Base-by-base conservation (phyloP, 1,140 invertebrate species). In the Tribolium madens region DNA sequence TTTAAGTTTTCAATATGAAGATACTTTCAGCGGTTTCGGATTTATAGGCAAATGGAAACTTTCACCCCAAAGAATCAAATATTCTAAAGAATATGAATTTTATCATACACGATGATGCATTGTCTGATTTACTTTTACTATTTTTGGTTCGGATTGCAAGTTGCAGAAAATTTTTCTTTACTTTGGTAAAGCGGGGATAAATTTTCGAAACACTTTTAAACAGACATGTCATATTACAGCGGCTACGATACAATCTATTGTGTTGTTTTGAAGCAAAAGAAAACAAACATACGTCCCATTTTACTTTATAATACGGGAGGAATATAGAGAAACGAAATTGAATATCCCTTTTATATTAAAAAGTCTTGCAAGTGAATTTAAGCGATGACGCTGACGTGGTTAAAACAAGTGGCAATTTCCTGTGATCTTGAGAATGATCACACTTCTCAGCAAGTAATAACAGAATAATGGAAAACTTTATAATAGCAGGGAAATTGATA, bases 241-340 rank as follows among this genome's bases (percentile, higher is more conserved):
- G 57, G 33, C 57, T 7, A n/a, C 57, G 57, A 64, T 64, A 33
- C 21, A 33, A 64, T 64, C 57, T 64, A 64, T 64, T 64, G 57
- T 64, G 57, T 15, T 64, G 57, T 64, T 64, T 64, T 64, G 57
- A 64, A 64, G 10, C 10, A 36, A 64, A 64, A 64, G 57, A 64
- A 64, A 64, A 36, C 57, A 64, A 64, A 64, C 57, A 36, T 64
- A 64, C 21, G 57, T 64, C 26, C 26, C 14, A 64, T 64, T 64
- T 64, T 64, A 64, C 57, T 64, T 64, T 64, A 36, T 64, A 64
- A 64, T 64, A 64, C 21, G 26, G 57, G 7, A 2, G n/a, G 57
- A 64, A 36, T 64, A 33, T 36, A n/a, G 57, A 31, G 57, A 26
- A 64, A 64, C 13, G 57, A 64, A 64, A 64, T 36, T 36, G 21